These are phyloP conservation scores for Cecropterus lyciades DNA, from an alignment of 1,140 invertebrate species.

Conservation along the genomic window DNA sequence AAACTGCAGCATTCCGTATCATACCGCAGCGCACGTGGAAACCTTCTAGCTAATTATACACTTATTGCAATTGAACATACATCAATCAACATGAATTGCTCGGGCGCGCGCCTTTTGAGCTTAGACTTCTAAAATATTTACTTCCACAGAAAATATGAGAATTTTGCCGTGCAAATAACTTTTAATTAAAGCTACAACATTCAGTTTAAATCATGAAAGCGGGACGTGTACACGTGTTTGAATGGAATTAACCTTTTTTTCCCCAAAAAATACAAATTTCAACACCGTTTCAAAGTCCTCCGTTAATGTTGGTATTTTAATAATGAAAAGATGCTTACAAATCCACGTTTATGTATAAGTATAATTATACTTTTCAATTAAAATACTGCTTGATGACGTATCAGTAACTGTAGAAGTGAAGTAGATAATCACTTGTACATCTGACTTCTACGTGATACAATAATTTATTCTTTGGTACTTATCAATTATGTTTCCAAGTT, in stretches of 20 bases:
- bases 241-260: slow-evolving; percentile 13
- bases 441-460: too few relatives aligned
- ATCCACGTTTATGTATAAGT: too few relatives aligned
- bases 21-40: slow-evolving; percentile 52
- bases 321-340: neutral
- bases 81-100: slow-evolving; percentile 63
- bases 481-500: too few relatives aligned
- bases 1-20: slow-evolving; percentile 50
- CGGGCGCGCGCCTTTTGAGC: slow-evolving; percentile 39
- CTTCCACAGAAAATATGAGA: slow-evolving; percentile 20
- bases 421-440: too few relatives aligned
- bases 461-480: too few relatives aligned
- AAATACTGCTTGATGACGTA: too few relatives aligned
- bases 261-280: slow-evolving; percentile 4
- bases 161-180: slow-evolving; percentile 19
- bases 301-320: slow-evolving; percentile 2
- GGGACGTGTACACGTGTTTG: slow-evolving; percentile 14
- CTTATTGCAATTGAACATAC: slow-evolving; percentile 57
- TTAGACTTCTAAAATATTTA: slow-evolving; percentile 32
- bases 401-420: too few relatives aligned
- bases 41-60: slow-evolving; percentile 63
- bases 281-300: neutral
- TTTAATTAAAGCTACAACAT: slow-evolving; percentile 21
- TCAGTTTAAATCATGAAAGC: slow-evolving; percentile 19
- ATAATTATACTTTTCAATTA: too few relatives aligned